A percentile compares a stretch with the other conserved stretches of the same genome.
Conservation (phyloP, 2,888 invertebrate genomes). For the Drosophila diplacantha region DNA sequence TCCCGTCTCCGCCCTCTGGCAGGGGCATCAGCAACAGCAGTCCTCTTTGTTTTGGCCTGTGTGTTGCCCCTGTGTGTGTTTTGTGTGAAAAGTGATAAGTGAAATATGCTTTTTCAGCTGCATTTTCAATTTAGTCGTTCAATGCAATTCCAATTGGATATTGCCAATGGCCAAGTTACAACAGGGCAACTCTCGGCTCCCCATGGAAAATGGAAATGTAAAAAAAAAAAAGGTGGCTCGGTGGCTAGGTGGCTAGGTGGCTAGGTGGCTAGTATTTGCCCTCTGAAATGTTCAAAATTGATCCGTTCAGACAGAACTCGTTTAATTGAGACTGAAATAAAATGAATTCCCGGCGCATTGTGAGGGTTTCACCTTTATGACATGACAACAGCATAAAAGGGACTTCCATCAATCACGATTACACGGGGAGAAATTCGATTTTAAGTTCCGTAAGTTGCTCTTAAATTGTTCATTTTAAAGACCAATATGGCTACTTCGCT, state of each 20-base stretch:
- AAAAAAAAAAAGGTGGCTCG: conserved; percentile 4
- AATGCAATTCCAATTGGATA: conserved; percentile 71
- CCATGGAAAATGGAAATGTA: conserved; percentile 10
- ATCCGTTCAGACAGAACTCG: conserved; percentile 27
- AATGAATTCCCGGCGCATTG: conserved; percentile 35
- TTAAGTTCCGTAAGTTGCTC: neutral
- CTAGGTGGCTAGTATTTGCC: conserved; percentile 4
- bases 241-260: neutral
- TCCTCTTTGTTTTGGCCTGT: conserved; percentile 43
- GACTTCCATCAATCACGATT: conserved; percentile 25
- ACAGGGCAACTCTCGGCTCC: conserved; percentile 20
- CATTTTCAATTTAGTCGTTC: conserved; percentile 70
- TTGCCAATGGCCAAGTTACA: conserved; percentile 51
- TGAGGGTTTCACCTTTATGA: conserved; percentile 22
- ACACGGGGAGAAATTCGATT: neutral
- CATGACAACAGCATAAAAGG: conserved; percentile 35
- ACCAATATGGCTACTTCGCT: neutral
- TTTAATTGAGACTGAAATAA: conserved; percentile 41
- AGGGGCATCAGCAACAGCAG: neutral
- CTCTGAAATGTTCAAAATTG: conserved; percentile 22
- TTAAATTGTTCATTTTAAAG: neutral
- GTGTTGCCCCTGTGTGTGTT: conserved; percentile 42
- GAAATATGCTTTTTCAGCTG: conserved; percentile 70
- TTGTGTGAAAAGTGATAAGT: conserved; percentile 72
- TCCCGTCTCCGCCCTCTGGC: conserved; percentile 4